These are phyloP conservation scores for Tragelaphus strepsiceros DNA, from an alignment of 2,113 vertebrate genomes.

Conservation along the genomic window DNA sequence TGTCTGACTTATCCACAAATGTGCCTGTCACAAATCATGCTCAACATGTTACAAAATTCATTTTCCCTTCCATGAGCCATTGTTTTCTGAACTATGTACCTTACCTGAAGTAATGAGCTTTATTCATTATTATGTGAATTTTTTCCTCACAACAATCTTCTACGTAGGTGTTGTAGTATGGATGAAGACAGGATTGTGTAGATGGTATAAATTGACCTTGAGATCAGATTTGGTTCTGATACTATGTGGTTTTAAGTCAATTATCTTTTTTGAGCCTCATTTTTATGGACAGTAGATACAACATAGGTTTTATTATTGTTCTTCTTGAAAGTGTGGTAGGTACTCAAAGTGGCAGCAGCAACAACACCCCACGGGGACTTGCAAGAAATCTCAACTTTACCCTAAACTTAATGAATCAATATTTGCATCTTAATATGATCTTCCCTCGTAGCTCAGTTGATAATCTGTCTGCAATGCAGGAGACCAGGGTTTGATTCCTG, in stretches of 20 bases:
- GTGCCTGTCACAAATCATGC: not conserved
- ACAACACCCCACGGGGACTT: not conserved
- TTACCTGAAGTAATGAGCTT: not conserved
- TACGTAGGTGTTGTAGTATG: not conserved
- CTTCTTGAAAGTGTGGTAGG: not conserved
- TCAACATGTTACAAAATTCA: not conserved
- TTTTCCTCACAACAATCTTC: not conserved
- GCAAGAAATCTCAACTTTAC: not conserved
- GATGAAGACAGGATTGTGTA: not conserved
- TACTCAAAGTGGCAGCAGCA: not conserved
- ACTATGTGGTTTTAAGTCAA: not conserved
- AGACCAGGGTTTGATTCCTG: no score
- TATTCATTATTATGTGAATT: not conserved
- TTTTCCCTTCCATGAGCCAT: not conserved
- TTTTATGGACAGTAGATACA: not conserved
- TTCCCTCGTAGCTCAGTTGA: not conserved
- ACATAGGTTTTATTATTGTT: not conserved
- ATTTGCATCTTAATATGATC: not conserved
- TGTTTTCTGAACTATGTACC: not conserved
- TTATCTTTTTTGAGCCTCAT: not conserved
- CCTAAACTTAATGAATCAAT: not conserved
- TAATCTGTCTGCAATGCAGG: no score
- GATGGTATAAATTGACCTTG: not conserved
- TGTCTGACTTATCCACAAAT: not conserved
- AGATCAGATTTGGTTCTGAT: not conserved